phyloP scores from a whole-genome alignment of 1,140 invertebrate species.

The Sesamia nonagrioides region DNA sequence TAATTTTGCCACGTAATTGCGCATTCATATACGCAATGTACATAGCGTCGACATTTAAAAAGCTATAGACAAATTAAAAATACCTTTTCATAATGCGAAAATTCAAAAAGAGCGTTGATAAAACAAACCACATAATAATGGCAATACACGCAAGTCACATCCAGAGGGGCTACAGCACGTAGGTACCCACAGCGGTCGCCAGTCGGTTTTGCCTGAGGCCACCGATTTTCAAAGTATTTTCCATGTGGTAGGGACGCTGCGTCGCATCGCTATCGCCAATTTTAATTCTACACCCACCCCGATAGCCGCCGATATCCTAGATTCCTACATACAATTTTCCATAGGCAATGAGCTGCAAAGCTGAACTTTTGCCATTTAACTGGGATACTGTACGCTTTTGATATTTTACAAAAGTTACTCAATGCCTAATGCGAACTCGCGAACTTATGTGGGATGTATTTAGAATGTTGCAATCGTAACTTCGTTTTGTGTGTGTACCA shows the following conservation, averaged over 20 bases:
- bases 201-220: constrained; percentile 37
- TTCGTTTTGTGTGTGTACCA: constrained; percentile 37
- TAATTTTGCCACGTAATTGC: too few species aligned
- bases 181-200: constrained; percentile 14
- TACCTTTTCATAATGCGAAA: neutral
- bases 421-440: constrained; percentile 51
- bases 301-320: constrained; percentile 31
- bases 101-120: neutral
- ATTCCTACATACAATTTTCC: constrained; percentile 54
- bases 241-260: constrained; percentile 28
- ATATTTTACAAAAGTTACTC: constrained; percentile 54
- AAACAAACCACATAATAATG: constrained; percentile 4
- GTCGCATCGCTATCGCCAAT: constrained; percentile 49
- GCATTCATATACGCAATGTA: neutral
- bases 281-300: constrained; percentile 51
- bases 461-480: constrained; percentile 44
- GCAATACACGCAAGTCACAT: neutral
- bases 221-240: constrained; percentile 46
- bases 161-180: neutral
- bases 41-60: neutral
- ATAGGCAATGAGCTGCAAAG: constrained; percentile 45
- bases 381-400: constrained; percentile 46
- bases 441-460: constrained; percentile 41
- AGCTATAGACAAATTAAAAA: neutral
- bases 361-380: constrained; percentile 60